phyloP scores from a whole-genome alignment of 2,888 invertebrate genomes.

The Caenorhabditis becei region DNA sequence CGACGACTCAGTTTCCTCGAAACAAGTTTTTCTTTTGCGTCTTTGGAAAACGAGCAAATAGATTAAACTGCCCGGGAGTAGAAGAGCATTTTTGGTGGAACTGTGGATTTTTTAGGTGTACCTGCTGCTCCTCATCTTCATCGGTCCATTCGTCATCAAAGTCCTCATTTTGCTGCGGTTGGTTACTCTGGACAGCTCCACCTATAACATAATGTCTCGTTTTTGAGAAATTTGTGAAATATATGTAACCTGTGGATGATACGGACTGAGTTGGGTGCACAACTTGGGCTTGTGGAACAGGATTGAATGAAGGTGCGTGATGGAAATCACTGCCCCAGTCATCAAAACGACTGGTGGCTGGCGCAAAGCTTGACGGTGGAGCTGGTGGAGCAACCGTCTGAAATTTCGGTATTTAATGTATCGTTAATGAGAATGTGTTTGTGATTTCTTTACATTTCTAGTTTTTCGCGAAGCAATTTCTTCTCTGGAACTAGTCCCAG shows the following conservation, averaged over 20 bases:
- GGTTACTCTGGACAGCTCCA: neutral
- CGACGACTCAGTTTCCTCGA: slow-evolving; percentile 19
- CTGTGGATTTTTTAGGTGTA: slow-evolving; percentile 18
- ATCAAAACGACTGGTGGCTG: slow-evolving; percentile 16
- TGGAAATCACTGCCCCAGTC: slow-evolving; percentile 45
- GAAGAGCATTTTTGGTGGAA: neutral
- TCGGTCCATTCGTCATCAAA: slow-evolving; percentile 81
- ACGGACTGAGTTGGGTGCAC: neutral
- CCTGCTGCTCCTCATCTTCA: slow-evolving; percentile 78
- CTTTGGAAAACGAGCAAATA: neutral
- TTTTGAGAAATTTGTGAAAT: slow-evolving; percentile 8
- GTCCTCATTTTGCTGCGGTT: slow-evolving; percentile 68
- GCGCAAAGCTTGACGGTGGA: slow-evolving; percentile 18
- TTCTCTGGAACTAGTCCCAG: neutral
- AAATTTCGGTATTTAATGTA: neutral
- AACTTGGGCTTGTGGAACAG: neutral
- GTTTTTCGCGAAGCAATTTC: neutral
- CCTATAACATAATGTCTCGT: neutral
- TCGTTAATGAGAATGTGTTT: too few species aligned
- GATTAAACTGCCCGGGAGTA: neutral
- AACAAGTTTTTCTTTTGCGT: slow-evolving; percentile 2
- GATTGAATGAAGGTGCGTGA: slow-evolving; percentile 27
- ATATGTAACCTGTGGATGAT: neutral
- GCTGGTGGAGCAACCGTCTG: slow-evolving; percentile 31
- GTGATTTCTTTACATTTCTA: neutral